Percentiles rank a stretch among this genome's conserved stretches.
Conservation (phyloP, 2,113 vertebrate genomes). For the Oxygymnocypris stewartii region DNA sequence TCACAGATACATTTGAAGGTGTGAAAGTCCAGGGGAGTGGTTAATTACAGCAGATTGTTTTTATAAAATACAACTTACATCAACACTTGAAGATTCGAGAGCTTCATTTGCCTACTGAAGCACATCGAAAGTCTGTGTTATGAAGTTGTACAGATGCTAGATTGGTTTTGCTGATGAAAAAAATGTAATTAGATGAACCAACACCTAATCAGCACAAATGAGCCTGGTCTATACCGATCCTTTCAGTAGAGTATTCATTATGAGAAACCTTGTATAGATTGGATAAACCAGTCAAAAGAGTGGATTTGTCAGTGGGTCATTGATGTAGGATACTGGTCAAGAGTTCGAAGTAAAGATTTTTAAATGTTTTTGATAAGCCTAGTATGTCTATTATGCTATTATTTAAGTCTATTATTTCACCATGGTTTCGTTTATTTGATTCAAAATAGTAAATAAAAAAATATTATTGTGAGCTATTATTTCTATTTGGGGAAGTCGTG, state of each 20-base stretch:
- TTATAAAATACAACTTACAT: constrained; percentile 27
- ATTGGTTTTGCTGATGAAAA: background rate
- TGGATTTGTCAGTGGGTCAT: constrained; percentile 31
- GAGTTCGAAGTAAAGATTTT: too few relatives aligned
- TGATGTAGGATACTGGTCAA: constrained; percentile 38
- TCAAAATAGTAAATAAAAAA: background rate
- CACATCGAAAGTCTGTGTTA: background rate
- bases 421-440: background rate
- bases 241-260: background rate
- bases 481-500: too few relatives aligned
- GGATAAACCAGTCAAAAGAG: constrained; percentile 11
- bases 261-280: background rate
- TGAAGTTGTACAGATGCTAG: background rate
- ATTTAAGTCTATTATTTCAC: background rate
- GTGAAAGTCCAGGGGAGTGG: constrained; percentile 20
- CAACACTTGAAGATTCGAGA: background rate
- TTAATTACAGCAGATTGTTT: constrained; percentile 13
- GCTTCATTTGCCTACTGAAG: background rate
- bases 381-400: background rate
- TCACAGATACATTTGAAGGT: background rate
- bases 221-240: background rate
- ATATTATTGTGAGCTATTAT: background rate
- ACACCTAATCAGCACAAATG: background rate
- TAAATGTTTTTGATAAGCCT: background rate
- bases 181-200: background rate